A percentile compares a stretch with the other conserved stretches of the same genome.
Evolutionary conservation across 2,888 invertebrate species (phyloP).

Genomic region (Thecophora atra): DNA sequence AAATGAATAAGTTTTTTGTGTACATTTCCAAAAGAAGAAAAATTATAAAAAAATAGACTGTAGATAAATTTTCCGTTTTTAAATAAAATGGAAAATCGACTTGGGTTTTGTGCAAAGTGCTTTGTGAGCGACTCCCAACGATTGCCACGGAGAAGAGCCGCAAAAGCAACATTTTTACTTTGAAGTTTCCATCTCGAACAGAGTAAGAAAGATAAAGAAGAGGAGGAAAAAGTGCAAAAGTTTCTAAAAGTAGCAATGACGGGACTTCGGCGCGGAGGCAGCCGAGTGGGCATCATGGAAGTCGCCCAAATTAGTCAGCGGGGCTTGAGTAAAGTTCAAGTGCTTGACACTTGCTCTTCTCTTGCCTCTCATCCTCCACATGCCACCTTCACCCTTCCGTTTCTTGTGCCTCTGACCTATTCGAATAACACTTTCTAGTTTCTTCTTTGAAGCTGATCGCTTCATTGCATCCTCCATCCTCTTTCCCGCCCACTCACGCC

Average conservation of each 20-base stretch:
- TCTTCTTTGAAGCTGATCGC: neutral
- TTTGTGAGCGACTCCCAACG: too few species aligned
- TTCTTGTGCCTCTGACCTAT: neutral
- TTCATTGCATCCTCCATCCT: neutral
- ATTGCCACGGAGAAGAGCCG: neutral
- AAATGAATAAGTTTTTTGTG: neutral
- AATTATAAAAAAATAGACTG: too few species aligned
- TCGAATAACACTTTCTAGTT: neutral
- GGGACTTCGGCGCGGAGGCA: neutral
- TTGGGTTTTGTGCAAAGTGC: neutral
- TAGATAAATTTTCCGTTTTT: neutral
- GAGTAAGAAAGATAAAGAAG: neutral
- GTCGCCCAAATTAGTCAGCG: neutral
- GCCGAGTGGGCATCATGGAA: neutral
- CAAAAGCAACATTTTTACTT: neutral
- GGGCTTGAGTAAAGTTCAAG: too few species aligned
- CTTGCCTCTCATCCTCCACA: too few species aligned
- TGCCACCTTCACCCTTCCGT: neutral
- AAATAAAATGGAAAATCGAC: neutral
- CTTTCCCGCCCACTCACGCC: too few species aligned
- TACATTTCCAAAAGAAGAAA: neutral
- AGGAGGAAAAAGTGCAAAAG: neutral
- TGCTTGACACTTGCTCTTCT: too few species aligned
- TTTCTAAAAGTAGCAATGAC: neutral
- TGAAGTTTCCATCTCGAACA: neutral